Percentiles rank a stretch among this genome's conserved stretches.
Evolutionary conservation across 2,888 invertebrate genomes (phyloP).

Genomic region (Troides aeacus): DNA sequence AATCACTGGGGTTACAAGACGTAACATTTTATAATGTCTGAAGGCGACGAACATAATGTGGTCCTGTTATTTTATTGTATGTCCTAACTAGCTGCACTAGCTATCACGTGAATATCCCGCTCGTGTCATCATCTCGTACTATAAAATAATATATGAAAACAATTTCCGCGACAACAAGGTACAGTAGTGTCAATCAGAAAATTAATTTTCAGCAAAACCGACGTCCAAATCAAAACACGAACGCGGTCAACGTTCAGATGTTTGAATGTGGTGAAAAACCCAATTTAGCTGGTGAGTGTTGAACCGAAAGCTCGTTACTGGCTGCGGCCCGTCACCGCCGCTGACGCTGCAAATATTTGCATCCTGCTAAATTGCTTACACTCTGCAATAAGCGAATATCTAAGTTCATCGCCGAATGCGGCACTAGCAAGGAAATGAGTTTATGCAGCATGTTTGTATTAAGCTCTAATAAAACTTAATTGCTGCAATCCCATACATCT

Average conservation of each 20-base stretch:
- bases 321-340: constrained; percentile 25
- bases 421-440: constrained; percentile 15
- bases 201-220: constrained; percentile 1
- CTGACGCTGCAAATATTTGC: constrained; percentile 46
- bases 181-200: neutral
- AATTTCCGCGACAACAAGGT: too few relatives aligned
- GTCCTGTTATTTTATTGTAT: too few relatives aligned
- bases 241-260: constrained; percentile 3
- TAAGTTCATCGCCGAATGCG: constrained; percentile 23
- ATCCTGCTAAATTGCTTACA: constrained; percentile 44
- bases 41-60: too few relatives aligned
- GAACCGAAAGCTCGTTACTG: constrained; percentile 44
- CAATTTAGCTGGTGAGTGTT: constrained; percentile 35
- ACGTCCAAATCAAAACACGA: constrained; percentile 4
- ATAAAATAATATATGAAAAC: too few relatives aligned
- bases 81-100: too few relatives aligned
- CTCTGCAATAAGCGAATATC: constrained; percentile 31
- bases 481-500: neutral
- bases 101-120: too few relatives aligned
- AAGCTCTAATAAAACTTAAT: constrained; percentile 7
- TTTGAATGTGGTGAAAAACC: constrained; percentile 23
- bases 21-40: too few relatives aligned
- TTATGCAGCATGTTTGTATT: constrained; percentile 7
- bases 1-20: too few relatives aligned
- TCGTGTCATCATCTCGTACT: too few relatives aligned